Evolutionary conservation across 2,113 vertebrate genomes (phyloP).

Genomic region (Dryoscopus gambensis): DNA sequence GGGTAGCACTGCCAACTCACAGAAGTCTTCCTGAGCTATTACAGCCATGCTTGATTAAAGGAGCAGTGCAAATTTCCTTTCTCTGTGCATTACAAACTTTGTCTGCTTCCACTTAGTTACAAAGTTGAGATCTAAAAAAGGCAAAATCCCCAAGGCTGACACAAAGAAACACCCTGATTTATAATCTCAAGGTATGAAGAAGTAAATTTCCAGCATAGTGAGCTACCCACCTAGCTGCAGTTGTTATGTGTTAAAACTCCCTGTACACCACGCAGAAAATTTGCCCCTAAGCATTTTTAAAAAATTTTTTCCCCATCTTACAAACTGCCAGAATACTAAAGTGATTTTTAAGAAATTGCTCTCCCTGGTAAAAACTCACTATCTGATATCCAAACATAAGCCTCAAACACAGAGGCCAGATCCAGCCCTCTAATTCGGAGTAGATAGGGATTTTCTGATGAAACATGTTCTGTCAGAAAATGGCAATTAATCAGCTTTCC

Average conservation of each 20-base stretch:
- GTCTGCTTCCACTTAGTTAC: not conserved
- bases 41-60: not conserved
- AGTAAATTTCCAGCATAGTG: not conserved
- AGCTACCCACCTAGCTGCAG: not conserved
- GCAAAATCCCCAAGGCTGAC: not conserved
- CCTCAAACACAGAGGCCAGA: not conserved
- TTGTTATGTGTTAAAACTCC: not conserved
- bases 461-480: not conserved
- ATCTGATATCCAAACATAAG: not conserved
- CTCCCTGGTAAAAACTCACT: not conserved
- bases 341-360: conserved; percentile 14
- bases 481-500: not conserved
- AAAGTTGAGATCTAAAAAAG: not conserved
- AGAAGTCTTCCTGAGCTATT: not conserved
- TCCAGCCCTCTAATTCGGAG: not conserved
- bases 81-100: not conserved
- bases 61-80: not conserved
- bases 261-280: not conserved
- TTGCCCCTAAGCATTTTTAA: not conserved
- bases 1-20: not conserved
- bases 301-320: not conserved
- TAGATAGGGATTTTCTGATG: not conserved
- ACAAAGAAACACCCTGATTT: not conserved
- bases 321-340: conserved; percentile 18
- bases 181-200: not conserved